These are phyloP conservation scores for Cryptoprocta ferox DNA, from an alignment of 2,797 vertebrate genomes.

Conservation along the genomic window DNA sequence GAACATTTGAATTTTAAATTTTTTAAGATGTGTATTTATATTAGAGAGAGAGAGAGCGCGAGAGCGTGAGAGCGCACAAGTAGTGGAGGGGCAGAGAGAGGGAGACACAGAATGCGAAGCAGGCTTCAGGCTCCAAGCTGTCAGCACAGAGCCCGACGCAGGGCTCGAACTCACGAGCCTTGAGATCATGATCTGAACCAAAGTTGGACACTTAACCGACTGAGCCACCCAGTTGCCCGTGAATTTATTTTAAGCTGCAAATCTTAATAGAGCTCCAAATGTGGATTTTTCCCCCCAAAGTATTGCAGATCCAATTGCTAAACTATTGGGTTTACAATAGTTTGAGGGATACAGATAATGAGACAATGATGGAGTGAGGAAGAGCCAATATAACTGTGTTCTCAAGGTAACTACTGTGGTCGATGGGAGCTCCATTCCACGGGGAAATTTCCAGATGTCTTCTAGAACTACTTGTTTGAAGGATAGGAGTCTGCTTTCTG, in stretches of 20 bases:
- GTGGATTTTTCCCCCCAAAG: background rate
- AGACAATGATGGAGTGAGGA: background rate
- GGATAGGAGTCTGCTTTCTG: background rate
- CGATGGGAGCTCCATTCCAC: background rate
- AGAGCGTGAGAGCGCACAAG: no score
- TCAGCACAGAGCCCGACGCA: no score
- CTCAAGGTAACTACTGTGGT: background rate
- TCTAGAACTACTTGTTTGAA: background rate
- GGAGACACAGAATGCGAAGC: no score
- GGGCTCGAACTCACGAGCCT: no score
- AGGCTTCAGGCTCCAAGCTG: no score
- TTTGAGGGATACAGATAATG: background rate
- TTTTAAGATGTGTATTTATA: no score
- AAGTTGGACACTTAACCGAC: no score
- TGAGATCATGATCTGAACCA: no score
- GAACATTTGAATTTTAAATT: background rate
- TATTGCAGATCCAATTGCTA: background rate
- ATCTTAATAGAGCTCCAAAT: background rate
- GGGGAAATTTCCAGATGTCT: background rate
- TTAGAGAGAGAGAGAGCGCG: no score
- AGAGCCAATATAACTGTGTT: background rate
- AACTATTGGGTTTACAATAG: background rate
- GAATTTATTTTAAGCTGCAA: background rate
- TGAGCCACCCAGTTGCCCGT: background rate
- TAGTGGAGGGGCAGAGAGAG: no score